Evolutionary conservation across 1,140 invertebrate species (phyloP).

Genomic region (Capitella teleta): DNA sequence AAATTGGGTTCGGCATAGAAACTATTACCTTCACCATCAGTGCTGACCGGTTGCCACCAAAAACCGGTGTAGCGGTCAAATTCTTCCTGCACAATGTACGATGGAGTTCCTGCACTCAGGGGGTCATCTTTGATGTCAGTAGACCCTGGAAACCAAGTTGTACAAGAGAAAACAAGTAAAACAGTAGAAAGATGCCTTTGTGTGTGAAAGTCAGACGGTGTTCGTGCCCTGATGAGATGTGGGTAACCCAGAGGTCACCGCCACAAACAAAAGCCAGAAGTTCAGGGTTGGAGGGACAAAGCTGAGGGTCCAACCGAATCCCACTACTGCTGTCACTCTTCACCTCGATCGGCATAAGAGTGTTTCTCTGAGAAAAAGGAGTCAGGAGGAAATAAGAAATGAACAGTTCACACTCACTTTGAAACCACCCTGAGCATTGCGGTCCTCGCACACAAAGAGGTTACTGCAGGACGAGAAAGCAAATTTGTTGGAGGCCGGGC

Average conservation of each 20-base stretch:
- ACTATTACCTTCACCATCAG: no score
- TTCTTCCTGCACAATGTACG: slow-evolving; percentile 97
- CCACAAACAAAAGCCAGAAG: slow-evolving; percentile 81
- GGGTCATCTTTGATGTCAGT: slow-evolving; percentile 61
- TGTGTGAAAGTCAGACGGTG: slow-evolving; percentile 70
- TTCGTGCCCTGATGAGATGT: slow-evolving; percentile 42
- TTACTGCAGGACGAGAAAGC: slow-evolving; percentile 63
- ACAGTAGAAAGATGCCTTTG: slow-evolving; percentile 48
- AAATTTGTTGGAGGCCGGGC: slow-evolving; percentile 58
- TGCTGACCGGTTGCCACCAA: slow-evolving; percentile 78
- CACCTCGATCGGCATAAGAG: background rate
- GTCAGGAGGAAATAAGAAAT: background rate
- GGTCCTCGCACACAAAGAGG: background rate
- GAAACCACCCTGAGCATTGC: background rate
- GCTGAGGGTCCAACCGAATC: slow-evolving; percentile 66
- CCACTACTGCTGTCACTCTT: background rate
- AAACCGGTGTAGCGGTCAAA: slow-evolving; percentile 90
- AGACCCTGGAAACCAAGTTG: background rate
- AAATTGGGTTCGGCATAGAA: no score
- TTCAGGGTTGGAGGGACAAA: slow-evolving; percentile 76
- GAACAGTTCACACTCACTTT: background rate
- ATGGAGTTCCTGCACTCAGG: slow-evolving; percentile 78
- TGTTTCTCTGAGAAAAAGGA: background rate
- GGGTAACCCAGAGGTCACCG: slow-evolving; percentile 80
- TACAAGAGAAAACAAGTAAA: background rate